Evolutionary conservation across 2,797 vertebrate species (phyloP), one percentile per base, ranked within the genome.

Genomic region (Hirundo rustica): DNA sequence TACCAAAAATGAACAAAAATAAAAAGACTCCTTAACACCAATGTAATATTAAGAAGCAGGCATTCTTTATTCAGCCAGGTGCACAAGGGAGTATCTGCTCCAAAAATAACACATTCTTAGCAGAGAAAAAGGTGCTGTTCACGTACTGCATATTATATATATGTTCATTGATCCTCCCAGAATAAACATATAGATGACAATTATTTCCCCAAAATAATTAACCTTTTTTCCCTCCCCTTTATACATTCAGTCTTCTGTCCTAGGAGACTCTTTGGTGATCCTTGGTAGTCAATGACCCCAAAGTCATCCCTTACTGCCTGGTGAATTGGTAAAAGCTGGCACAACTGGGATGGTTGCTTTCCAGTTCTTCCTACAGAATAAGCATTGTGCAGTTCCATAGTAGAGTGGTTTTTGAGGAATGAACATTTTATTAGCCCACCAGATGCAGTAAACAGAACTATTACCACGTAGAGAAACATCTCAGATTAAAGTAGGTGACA

Each of bases 61-160:
- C 20, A 77, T 40, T 61, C 47, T 54, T 77, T 77, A 40, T 61
- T 53, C 23, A 45, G 23, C 3, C 64, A 77, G 30, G 9, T 50
- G 51, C 23, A 61, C 7, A 53, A 54, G 11, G 29, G 29, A 9
- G 16, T 53, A 40, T 47, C 7, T 47, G 55, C 55, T 54, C 47
- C 48, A 70, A 85, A 74, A 85, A 40, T 23, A 20, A 20, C 30
- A 20, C 25, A 29, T 40, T 40, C 20, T 77, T 42, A 68, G 13
- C n/a, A 38, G 19, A 38, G 13, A 53, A 60, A 67, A 53, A 60
- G 15, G 19, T 47, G 47, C 40, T 40, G 2, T 68, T 68, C 19
- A 11, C 40, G 23, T 40, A 40, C n/a, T 25, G 7, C 14, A 15
- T 0, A 0, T 68, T 30, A n/a, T 23, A 17, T 68, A n/a, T 6